phyloP scores from a whole-genome alignment of 2,888 invertebrate species.

The Eristalis pertinax region DNA sequence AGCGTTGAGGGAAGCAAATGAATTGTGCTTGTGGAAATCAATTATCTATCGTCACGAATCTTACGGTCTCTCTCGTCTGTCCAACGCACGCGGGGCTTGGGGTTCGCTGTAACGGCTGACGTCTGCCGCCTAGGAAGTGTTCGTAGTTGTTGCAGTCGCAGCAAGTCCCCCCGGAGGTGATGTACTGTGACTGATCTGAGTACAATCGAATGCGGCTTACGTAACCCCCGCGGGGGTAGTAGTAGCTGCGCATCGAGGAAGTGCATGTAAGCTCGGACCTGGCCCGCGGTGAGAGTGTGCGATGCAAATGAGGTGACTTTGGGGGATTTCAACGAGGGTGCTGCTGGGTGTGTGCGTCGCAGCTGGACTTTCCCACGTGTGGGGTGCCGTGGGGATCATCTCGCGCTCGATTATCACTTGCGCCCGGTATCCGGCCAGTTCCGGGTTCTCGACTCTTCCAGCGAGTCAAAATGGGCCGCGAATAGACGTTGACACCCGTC shows the following conservation, averaged over 20 bases:
- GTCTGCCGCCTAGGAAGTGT: not conserved
- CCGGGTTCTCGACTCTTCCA: not conserved
- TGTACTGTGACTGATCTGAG: not conserved
- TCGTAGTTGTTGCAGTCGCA: not conserved
- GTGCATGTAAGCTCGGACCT: not conserved
- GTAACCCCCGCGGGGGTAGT: not conserved
- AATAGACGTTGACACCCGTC: not conserved
- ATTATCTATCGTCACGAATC: slow-evolving; percentile 67
- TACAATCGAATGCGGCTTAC: not conserved
- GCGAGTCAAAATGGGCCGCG: not conserved
- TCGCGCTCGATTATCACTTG: not conserved
- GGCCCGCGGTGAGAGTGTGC: not conserved
- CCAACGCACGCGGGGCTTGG: too few relatives aligned
- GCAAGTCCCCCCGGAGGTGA: not conserved
- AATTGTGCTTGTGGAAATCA: slow-evolving; percentile 58
- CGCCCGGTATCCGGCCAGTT: not conserved
- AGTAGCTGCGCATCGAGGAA: not conserved
- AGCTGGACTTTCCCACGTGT: too few relatives aligned
- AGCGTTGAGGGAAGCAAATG: slow-evolving; percentile 41
- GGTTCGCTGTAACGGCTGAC: not conserved
- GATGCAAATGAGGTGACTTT: not conserved
- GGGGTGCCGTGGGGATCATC: not conserved
- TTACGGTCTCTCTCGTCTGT: not conserved
- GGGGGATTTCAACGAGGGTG: not conserved
- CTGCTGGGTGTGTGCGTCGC: not conserved